Percentiles rank a stretch among this genome's conserved stretches.
Conservation (phyloP, 2,888 invertebrate species). For the Mythimna ferrago region DNA sequence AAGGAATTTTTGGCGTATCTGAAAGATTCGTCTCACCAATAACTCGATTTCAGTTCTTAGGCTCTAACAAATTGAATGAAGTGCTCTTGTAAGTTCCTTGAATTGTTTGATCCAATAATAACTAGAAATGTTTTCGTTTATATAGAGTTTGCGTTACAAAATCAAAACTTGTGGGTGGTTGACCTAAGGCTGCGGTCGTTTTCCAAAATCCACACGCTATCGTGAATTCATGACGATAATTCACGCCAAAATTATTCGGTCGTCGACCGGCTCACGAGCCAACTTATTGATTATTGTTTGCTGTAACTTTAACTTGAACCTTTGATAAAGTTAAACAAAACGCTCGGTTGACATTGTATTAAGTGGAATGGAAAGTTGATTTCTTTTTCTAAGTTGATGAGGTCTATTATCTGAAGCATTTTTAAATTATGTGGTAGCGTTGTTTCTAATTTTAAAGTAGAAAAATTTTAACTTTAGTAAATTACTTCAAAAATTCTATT, state of each 20-base stretch:
- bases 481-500: conserved; percentile 8
- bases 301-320: conserved; percentile 57
- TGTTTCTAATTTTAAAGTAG: background rate
- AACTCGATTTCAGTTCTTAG: conserved; percentile 39
- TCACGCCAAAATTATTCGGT: conserved; percentile 82
- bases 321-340: conserved; percentile 56
- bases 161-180: conserved; percentile 65
- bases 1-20: conserved; percentile 36
- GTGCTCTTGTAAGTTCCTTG: conserved; percentile 21
- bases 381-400: conserved; percentile 20
- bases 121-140: conserved; percentile 42
- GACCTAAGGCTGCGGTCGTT: conserved; percentile 70
- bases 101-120: conserved; percentile 36
- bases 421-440: conserved; percentile 2
- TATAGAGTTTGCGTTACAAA: conserved; percentile 47
- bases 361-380: conserved; percentile 29
- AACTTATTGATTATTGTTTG: conserved; percentile 64
- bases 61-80: conserved; percentile 26
- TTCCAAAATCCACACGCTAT: conserved; percentile 77
- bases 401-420: conserved; percentile 24
- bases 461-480: background rate
- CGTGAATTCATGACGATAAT: conserved; percentile 74
- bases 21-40: conserved; percentile 39
- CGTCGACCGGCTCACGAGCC: conserved; percentile 69
- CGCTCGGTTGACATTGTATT: conserved; percentile 34